phyloP scores from a whole-genome alignment of 2,113 vertebrate genomes.

The Cisticola juncidis region DNA sequence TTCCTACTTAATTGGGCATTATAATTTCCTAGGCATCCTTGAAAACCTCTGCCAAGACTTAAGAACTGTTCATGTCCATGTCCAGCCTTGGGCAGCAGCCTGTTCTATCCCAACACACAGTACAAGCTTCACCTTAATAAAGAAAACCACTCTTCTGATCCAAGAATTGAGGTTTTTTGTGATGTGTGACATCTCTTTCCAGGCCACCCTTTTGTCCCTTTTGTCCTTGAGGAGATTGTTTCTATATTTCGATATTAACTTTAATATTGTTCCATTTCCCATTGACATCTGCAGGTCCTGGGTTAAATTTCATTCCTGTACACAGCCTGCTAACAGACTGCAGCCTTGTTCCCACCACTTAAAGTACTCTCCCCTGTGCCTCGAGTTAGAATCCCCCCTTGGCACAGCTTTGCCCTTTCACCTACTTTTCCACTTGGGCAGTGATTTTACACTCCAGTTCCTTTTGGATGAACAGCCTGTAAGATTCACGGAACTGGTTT shows the following conservation, averaged over 20 bases:
- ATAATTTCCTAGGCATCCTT: neutral
- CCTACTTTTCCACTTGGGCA: neutral
- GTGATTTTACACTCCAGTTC: conserved; percentile 35
- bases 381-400: neutral
- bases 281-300: neutral
- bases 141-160: neutral
- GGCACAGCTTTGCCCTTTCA: neutral
- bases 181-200: neutral
- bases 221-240: neutral
- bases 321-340: neutral
- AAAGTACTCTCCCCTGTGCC: neutral
- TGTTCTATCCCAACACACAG: neutral
- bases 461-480: neutral
- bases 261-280: neutral
- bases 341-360: neutral
- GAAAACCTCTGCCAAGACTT: neutral
- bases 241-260: neutral
- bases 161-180: neutral
- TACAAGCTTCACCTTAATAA: neutral
- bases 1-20: neutral
- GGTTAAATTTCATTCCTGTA: neutral
- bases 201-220: neutral
- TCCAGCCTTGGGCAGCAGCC: neutral
- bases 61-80: neutral
- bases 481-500: neutral